phyloP scores from a whole-genome alignment of 2,888 invertebrate species.

The Epistrophe grossulariae region DNA sequence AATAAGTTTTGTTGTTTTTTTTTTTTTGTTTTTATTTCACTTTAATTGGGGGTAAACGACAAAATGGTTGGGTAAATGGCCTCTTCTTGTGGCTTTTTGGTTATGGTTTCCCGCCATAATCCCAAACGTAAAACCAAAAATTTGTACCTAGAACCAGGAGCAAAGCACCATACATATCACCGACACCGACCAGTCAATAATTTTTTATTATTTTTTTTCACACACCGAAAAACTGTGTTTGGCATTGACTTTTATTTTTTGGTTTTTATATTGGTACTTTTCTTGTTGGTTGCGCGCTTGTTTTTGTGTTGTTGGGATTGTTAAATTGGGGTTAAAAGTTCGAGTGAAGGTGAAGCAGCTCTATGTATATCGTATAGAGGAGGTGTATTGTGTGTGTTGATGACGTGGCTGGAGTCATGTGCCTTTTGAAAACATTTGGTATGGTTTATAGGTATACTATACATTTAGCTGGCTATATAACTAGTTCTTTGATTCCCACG shows the following conservation, averaged over 20 bases:
- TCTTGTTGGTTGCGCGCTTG: background rate
- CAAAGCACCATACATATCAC: conserved; percentile 6
- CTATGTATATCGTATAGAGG: background rate
- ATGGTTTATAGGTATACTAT: background rate
- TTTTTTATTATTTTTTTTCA: conserved; percentile 30
- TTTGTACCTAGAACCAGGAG: conserved; percentile 49
- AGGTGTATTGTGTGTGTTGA: conserved; percentile 36
- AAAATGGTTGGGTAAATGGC: conserved; percentile 69
- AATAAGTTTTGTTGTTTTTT: conserved; percentile 61
- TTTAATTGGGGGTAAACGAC: conserved; percentile 68
- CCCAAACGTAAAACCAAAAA: conserved; percentile 29
- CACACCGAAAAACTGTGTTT: conserved; percentile 55
- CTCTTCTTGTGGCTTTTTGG: conserved; percentile 67
- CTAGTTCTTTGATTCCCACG: conserved; percentile 35
- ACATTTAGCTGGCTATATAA: background rate
- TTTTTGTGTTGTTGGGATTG: conserved; percentile 40
- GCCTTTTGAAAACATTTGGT: conserved; percentile 44
- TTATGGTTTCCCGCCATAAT: conserved; percentile 70
- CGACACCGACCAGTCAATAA: conserved; percentile 54
- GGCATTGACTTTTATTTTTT: conserved; percentile 65
- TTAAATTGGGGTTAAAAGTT: conserved; percentile 65
- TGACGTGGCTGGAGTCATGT: conserved; percentile 67
- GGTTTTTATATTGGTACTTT: background rate
- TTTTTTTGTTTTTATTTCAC: conserved; percentile 20
- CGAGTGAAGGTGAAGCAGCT: conserved; percentile 30